Evolutionary conservation across 1,140 invertebrate genomes (phyloP), one percentile per base, ranked within the genome.

Genomic region (Formica exsecta): DNA sequence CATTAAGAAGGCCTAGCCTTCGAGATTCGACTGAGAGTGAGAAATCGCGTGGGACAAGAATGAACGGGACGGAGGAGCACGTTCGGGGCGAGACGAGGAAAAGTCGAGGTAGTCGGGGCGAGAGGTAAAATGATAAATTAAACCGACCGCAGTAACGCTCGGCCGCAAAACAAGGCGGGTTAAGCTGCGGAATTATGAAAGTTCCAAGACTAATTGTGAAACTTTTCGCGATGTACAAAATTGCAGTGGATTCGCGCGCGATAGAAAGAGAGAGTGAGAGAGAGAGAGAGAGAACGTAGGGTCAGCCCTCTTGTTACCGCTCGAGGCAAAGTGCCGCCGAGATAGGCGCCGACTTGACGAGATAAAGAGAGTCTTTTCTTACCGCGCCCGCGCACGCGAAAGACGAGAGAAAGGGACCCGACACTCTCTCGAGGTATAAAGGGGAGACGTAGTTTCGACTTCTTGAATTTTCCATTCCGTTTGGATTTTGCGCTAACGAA

Each of bases 161-260:
- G 57, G 81, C 90, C 89, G 89, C 93, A 93, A 94, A 94, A 94
- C 91, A 93, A 92, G 87, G 87, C 88, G 66, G 90, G 89, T 90
- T 90, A 91, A 92, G 90, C 91, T 91, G 90, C 89, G 85, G 93
- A 93, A 93, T 94, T 94, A 94, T 93, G 90, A 93, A 94, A 94
- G 91, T 94, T 94, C 91, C 91, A 91, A 92, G 93, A 94, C 93
- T 94, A 94, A 94, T 94, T 94, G 93, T 92, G 89, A 94, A 94
- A 94, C 90, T 94, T 94, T 92, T 85, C 86, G 87, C 86, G 86
- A 92, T 92, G 90, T 90, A 91, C 88, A 93, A 92, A 94, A 92
- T 92, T 89, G 88, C 91, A 51, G 71, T 54, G 51, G 86, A 87
- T 75, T 77, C 54, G 68, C 32, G 68, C 70, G 80, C 51, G 70